A percentile compares a stretch with the other conserved stretches of the same genome.
Evolutionary conservation across 2,797 vertebrate species (phyloP).

Genomic region (Rhinichthys osculus): DNA sequence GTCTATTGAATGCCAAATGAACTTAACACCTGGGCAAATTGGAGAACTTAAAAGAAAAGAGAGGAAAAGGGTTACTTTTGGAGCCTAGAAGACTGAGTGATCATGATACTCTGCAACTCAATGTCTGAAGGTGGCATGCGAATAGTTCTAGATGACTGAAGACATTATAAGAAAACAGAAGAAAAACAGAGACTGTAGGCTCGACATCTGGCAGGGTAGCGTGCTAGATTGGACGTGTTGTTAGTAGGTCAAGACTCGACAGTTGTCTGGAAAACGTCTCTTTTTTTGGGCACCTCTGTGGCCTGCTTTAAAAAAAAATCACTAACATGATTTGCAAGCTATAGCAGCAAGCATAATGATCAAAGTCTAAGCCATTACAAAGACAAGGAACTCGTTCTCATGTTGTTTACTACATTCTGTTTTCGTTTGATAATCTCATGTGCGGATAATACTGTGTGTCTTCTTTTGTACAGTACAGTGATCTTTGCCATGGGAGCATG

Average conservation of each 20-base stretch:
- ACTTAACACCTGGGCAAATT: conserved; percentile 71
- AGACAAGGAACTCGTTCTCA: conserved; percentile 25
- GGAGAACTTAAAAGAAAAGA: conserved; percentile 51
- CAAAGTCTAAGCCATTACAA: not conserved
- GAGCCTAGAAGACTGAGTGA: conserved; percentile 17
- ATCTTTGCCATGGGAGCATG: conserved; percentile 28
- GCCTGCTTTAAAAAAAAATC: conserved; percentile 16
- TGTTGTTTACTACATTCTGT: not conserved
- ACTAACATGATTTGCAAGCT: conserved; percentile 28
- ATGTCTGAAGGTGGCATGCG: conserved; percentile 26
- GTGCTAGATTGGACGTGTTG: conserved; percentile 70
- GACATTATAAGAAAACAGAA: conserved; percentile 37
- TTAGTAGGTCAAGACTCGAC: conserved; percentile 56
- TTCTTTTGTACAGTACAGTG: not conserved
- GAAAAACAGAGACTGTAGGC: conserved; percentile 59
- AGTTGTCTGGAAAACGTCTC: conserved; percentile 58
- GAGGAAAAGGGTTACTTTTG: conserved; percentile 27
- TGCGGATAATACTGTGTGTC: conserved; percentile 1
- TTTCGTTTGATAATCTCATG: not conserved
- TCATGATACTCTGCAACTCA: conserved; percentile 30
- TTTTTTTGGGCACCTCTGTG: conserved; percentile 42
- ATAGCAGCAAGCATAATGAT: not conserved
- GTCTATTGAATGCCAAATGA: conserved; percentile 73
- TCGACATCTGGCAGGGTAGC: conserved; percentile 61
- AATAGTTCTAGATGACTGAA: conserved; percentile 36